Percentiles rank a stretch among this genome's conserved stretches.
phyloP scores from a whole-genome alignment of 2,797 vertebrate genomes.

The Crenichthys baileyi region DNA sequence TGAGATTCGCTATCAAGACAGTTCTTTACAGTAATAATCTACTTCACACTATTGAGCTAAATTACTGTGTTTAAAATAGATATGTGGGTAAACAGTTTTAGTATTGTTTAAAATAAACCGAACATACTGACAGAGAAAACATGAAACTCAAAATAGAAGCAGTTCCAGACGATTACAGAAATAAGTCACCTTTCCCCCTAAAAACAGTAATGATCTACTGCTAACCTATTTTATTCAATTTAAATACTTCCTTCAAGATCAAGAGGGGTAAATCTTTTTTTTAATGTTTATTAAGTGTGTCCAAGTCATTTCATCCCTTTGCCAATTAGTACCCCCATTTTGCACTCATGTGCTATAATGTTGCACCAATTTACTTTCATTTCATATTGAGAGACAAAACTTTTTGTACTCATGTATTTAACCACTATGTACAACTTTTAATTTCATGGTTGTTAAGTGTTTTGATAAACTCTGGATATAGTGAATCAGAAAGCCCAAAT shows the following conservation, averaged over 20 bases:
- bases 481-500: neutral
- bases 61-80: neutral
- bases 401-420: neutral
- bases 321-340: neutral
- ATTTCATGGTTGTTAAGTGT: neutral
- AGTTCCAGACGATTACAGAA: neutral
- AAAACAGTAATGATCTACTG: neutral
- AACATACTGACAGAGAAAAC: neutral
- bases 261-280: neutral
- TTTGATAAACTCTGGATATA: neutral
- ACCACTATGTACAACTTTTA: neutral
- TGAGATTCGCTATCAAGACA: neutral
- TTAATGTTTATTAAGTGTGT: neutral
- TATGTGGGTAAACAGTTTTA: neutral
- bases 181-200: neutral
- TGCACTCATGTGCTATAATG: neutral
- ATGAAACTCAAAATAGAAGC: neutral
- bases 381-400: neutral
- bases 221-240: neutral
- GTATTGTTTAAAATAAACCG: constrained; percentile 2
- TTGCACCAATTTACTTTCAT: neutral
- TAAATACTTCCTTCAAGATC: neutral
- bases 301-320: neutral
- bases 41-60: neutral
- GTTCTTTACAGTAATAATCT: neutral